These are phyloP conservation scores for Hapalemur alaotrensis DNA, from an alignment of 2,797 vertebrate species.

Conservation along the genomic window DNA sequence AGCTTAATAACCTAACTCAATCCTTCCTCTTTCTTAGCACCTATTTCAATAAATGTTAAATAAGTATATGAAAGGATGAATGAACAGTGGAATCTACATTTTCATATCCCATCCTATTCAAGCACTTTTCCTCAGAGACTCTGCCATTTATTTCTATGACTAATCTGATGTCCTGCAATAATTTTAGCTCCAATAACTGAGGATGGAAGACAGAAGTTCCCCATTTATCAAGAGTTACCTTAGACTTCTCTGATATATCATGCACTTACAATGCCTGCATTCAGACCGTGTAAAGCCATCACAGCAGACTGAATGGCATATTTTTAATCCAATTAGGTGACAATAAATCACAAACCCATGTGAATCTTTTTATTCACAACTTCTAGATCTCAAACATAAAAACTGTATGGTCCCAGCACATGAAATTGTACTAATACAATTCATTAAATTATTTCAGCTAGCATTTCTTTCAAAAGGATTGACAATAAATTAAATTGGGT, in stretches of 20 bases:
- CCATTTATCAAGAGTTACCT: neutral
- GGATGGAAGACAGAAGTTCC: neutral
- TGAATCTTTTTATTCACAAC: neutral
- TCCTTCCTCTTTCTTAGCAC: neutral
- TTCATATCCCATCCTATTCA: neutral
- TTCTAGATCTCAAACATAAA: conserved; percentile 35
- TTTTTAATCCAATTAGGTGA: conserved; percentile 30
- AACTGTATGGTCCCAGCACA: neutral
- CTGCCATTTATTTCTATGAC: neutral
- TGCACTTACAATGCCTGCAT: neutral
- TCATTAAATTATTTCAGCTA: conserved; percentile 42
- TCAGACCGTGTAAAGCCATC: neutral
- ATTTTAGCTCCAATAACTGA: neutral
- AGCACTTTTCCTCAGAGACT: neutral
- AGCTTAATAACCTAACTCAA: neutral
- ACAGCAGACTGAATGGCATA: neutral
- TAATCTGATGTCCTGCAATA: neutral
- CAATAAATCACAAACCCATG: neutral
- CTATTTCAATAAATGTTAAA: conserved; percentile 3
- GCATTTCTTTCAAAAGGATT: conserved; percentile 28
- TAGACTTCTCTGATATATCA: neutral
- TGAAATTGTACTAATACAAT: conserved; percentile 5
- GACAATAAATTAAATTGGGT: conserved; percentile 12
- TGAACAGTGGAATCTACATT: neutral
- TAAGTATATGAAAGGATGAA: neutral